Base-by-base conservation (phyloP, 2,113 vertebrate species). In the Melanostigma gelatinosum region DNA sequence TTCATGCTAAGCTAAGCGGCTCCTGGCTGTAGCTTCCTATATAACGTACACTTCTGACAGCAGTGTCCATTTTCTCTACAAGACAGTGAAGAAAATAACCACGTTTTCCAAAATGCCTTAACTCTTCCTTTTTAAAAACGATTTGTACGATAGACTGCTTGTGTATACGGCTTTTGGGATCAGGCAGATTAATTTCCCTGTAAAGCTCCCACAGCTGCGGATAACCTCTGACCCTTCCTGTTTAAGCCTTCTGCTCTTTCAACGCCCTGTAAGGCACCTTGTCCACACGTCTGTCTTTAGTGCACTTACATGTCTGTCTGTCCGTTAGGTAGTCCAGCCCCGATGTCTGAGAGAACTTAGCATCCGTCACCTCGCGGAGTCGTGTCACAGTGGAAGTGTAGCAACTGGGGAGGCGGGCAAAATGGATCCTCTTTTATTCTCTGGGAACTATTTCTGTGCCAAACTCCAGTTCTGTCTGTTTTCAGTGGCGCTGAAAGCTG, bases 401-500 rank as follows among this genome's bases (percentile, higher is more conserved):
- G 73, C 52, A 58, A 58, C 40, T 46, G 46, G 32, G 44, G 74
- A 66, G 80, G 74, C 58, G 48, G 79, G 73, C 66, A 71, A 76
- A 85, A 69, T 86, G 67, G 78, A 84, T 73, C 82, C 82, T 67
- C 5, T 76, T 88, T 75, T 79, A 75, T 85, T 88, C 91, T 94
- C 91, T 86, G 91, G 93, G 92, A 94, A 93, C 88, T 83, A 60
- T 91, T 92, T 91, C 82, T 83, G 95, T 95, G 94, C 94, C 94
- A 95, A 95, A 94, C 88, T 88, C 84, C 83, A 79, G 75, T 89
- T 91, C 87, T 87, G 65, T 85, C 81, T 90, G 79, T 90, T 88
- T 91, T 91, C 87, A 79, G 86, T 89, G 75, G 84, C 86, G 87
- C 89, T 92, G 83, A 89, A 89, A 84, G 71, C 75, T 52, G 74